These are phyloP conservation scores for Chouioia cunea DNA, from an alignment of 2,888 invertebrate species.

Conservation along the genomic window DNA sequence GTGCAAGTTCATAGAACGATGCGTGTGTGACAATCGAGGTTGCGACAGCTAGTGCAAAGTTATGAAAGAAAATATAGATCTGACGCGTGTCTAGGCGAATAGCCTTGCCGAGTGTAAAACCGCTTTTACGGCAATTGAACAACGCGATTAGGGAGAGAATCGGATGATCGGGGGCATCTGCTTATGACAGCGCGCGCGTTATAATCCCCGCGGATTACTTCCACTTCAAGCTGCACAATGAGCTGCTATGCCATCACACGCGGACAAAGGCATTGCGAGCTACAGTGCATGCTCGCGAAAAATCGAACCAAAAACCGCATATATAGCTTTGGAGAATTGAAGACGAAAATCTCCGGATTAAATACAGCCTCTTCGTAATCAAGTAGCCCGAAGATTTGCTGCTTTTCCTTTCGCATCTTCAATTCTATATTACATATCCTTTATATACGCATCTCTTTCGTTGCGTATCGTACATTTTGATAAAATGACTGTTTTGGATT, in stretches of 20 bases:
- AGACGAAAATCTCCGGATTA: background rate
- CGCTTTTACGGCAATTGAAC: slow-evolving; percentile 66
- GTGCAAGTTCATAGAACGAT: background rate
- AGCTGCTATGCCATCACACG: background rate
- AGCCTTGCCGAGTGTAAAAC: slow-evolving; percentile 49
- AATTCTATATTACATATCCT: too few species aligned
- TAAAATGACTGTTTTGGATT: too few species aligned
- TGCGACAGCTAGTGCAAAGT: slow-evolving; percentile 4
- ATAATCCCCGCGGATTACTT: slow-evolving; percentile 49
- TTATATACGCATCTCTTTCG: too few species aligned
- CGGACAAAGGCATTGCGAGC: slow-evolving; percentile 21
- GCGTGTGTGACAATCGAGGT: background rate
- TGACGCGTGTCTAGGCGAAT: slow-evolving; percentile 6
- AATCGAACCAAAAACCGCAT: background rate
- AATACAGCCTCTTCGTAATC: slow-evolving; percentile 26
- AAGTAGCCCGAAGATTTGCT: slow-evolving; percentile 26
- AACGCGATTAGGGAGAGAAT: slow-evolving; percentile 57
- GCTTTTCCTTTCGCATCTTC: too few species aligned
- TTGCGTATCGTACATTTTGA: too few species aligned
- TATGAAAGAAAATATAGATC: slow-evolving; percentile 38
- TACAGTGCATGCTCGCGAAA: slow-evolving; percentile 4
- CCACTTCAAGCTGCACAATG: slow-evolving; percentile 31
- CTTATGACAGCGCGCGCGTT: slow-evolving; percentile 61
- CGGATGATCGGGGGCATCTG: slow-evolving; percentile 61
- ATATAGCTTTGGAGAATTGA: background rate